Evolutionary conservation across 2,113 vertebrate genomes (phyloP).

Genomic region (Lepisosteus oculatus): DNA sequence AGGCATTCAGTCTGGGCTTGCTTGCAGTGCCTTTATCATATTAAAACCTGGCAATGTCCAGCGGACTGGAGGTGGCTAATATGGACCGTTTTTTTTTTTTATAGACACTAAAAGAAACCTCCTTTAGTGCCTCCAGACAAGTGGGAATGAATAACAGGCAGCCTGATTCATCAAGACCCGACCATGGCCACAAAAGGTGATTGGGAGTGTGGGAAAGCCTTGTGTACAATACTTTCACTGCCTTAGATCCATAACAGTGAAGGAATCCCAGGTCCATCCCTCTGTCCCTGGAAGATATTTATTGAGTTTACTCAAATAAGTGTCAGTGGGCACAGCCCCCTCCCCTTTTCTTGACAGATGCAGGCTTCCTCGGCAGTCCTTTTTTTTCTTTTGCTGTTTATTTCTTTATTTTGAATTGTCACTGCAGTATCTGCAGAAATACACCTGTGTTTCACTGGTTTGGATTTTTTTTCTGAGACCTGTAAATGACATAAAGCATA

Average conservation of each 20-base stretch:
- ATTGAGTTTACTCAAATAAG: background rate
- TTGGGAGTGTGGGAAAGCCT: slow-evolving; percentile 70
- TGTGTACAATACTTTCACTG: slow-evolving; percentile 52
- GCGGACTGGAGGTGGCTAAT: slow-evolving; percentile 11
- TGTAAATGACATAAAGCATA: too few relatives aligned
- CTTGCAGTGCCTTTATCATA: background rate
- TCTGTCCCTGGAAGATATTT: slow-evolving; percentile 11
- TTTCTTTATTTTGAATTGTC: too few relatives aligned
- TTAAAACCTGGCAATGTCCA: slow-evolving; percentile 10
- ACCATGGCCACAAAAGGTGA: slow-evolving; percentile 61
- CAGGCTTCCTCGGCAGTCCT: background rate
- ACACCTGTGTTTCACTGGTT: too few relatives aligned
- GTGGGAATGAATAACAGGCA: slow-evolving; percentile 33
- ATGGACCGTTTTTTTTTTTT: slow-evolving; percentile 1
- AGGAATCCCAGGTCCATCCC: slow-evolving; percentile 29
- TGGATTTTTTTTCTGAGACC: too few relatives aligned
- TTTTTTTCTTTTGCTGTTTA: background rate
- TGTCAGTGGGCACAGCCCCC: background rate
- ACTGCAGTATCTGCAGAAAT: too few relatives aligned
- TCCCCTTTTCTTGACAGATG: background rate
- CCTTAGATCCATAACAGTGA: slow-evolving; percentile 30
- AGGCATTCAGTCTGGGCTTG: slow-evolving; percentile 12
- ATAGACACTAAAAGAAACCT: slow-evolving; percentile 9
- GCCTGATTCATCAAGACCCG: slow-evolving; percentile 61
- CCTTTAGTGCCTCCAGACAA: slow-evolving; percentile 7